Base-by-base conservation (phyloP, 1,140 invertebrate genomes). In the fruit fly (Drosophila melanogaster) region DNA sequence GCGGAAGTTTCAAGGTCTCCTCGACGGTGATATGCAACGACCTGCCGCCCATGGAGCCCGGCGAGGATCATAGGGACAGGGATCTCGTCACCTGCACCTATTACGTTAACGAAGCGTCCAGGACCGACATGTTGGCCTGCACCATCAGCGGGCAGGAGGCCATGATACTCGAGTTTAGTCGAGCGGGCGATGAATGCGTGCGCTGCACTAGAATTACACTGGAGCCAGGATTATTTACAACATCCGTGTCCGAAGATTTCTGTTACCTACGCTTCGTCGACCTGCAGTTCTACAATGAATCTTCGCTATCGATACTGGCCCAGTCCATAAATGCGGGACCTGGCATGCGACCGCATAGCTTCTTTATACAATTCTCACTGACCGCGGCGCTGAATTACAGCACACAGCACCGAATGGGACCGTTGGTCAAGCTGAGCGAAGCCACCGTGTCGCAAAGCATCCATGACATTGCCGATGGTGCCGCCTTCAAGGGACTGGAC, bases 271-370 rank as follows among this genome's bases (percentile, higher is more conserved):
- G 77, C 17, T 81, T 92, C 40, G 75, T 84, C 3, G 87, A 91
- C 46, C 55, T 92, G 0, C 95, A 97, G 86, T 98, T 97, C 93
- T 98, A 98, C 92, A 96, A 96, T 1, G 93, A 95, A 35, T 95
- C 96, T 43, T 95, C 95, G 50, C 77, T 98, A 3, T 97, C 97
- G 7, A 83, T 98, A 22, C 91, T 98, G 11, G 85, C 97, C 17
- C 92, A 95, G 80, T 95, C 95, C 72, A 92, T 49, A 0, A 37
- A 49, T 84, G 15, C 87, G 77, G 66, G 92, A 93, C 10, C 71
- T 0, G 66, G 75, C 53, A 93, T 92, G 54, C 93, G 94, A 41
- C 93, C 92, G 17, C 94, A 92, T 38, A 92, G 94, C 37, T 93
- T 92, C 62, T 95, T 97, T 73, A 86, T 96, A 17, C 96, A 97